A percentile compares a stretch with the other conserved stretches of the same genome.
phyloP scores from a whole-genome alignment of 2,113 vertebrate species.

The Oryzias javanicus region DNA sequence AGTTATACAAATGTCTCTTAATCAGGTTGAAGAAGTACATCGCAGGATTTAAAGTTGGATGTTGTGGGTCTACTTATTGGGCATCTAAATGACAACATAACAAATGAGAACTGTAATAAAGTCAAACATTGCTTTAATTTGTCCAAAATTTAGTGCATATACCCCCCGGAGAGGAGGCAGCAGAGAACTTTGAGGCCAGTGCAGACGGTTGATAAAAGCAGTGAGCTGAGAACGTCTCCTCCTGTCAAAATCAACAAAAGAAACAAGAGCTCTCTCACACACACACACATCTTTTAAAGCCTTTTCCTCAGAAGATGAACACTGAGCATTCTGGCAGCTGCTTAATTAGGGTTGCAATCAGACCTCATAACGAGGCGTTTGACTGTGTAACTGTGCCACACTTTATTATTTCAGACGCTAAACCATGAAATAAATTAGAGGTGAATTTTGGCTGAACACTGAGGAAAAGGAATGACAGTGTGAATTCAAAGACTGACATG shows the following conservation, averaged over 20 bases:
- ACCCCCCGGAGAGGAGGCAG: slow-evolving; percentile 14
- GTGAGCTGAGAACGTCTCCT: slow-evolving; percentile 37
- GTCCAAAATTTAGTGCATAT: slow-evolving; percentile 19
- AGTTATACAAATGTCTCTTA: slow-evolving; percentile 4
- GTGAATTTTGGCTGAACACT: slow-evolving; percentile 9
- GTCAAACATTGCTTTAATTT: slow-evolving; percentile 54
- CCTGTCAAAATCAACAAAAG: slow-evolving; percentile 48
- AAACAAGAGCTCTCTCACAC: slow-evolving; percentile 11
- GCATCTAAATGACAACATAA: slow-evolving; percentile 13
- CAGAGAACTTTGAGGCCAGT: slow-evolving; percentile 30
- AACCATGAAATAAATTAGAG: slow-evolving; percentile 14
- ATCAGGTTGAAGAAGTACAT: slow-evolving; percentile 4
- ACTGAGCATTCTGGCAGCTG: slow-evolving; percentile 45
- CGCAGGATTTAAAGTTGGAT: slow-evolving; percentile 2
- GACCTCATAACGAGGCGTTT: slow-evolving; percentile 50
- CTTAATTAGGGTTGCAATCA: slow-evolving; percentile 45
- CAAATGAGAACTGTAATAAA: slow-evolving; percentile 17
- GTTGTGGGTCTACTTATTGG: slow-evolving; percentile 9
- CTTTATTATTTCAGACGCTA: slow-evolving; percentile 29
- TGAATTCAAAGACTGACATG: slow-evolving; percentile 5
- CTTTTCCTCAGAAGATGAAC: slow-evolving; percentile 33
- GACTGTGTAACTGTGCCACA: slow-evolving; percentile 15
- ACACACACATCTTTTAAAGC: slow-evolving; percentile 17
- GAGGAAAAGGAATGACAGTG: not conserved
- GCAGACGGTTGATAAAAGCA: slow-evolving; percentile 40